Conservation (phyloP, 2,888 invertebrate species). For the Philopedon plagiatum region DNA sequence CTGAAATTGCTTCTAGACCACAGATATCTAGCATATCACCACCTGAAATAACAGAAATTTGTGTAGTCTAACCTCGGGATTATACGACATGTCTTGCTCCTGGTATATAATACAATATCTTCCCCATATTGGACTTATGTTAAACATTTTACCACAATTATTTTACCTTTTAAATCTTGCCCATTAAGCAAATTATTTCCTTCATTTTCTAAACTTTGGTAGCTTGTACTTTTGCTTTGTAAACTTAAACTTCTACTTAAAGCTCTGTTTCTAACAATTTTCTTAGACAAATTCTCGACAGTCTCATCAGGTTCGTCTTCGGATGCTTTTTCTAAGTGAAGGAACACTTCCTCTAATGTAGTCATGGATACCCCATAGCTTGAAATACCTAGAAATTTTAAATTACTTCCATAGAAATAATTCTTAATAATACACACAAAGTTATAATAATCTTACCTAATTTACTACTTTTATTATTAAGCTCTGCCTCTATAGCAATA, state of each 20-base stretch:
- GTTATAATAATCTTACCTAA: conserved; percentile 69
- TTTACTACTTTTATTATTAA: conserved; percentile 76
- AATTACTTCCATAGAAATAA: not conserved
- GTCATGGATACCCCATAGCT: conserved; percentile 93
- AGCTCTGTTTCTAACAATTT: conserved; percentile 80
- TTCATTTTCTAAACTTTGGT: conserved; percentile 79
- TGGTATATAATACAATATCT: no score
- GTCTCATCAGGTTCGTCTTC: conserved; percentile 78
- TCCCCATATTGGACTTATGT: no score
- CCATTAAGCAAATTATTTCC: conserved; percentile 57
- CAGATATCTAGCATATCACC: conserved; percentile 66
- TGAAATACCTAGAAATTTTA: conserved; percentile 73
- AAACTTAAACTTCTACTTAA: conserved; percentile 80
- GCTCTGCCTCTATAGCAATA: conserved; percentile 81
- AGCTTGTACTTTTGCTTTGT: conserved; percentile 83
- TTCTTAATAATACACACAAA: not conserved
- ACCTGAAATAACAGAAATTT: conserved; percentile 10
- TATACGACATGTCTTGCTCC: no score
- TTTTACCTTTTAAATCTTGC: conserved; percentile 55
- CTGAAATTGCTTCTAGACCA: conserved; percentile 67
- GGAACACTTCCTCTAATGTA: conserved; percentile 87
- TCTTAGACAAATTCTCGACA: conserved; percentile 82
- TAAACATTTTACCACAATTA: no score
- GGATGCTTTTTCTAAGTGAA: conserved; percentile 81
- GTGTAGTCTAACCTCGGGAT: no score